Conservation (phyloP, 1,140 invertebrate species). For the Bombus sylvicola region DNA sequence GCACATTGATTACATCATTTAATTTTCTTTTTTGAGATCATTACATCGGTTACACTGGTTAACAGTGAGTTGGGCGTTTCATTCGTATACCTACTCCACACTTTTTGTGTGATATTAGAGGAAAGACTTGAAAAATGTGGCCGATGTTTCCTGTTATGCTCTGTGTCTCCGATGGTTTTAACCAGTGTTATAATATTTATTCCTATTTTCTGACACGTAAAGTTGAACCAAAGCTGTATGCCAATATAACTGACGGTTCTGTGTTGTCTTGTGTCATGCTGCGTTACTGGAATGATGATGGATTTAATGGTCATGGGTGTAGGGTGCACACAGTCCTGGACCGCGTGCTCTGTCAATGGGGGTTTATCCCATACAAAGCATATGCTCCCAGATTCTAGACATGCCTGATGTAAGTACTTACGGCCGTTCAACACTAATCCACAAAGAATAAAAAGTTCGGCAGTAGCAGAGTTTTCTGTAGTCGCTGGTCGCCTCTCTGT, state of each 20-base stretch:
- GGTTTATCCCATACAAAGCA: constrained; percentile 92
- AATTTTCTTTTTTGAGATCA: constrained; percentile 27
- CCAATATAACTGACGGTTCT: constrained; percentile 72
- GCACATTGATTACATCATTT: constrained; percentile 34
- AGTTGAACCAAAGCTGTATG: constrained; percentile 19
- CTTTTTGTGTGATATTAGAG: neutral
- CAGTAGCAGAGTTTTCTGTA: constrained; percentile 51
- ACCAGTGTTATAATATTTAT: constrained; percentile 40
- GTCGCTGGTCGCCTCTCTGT: constrained; percentile 54
- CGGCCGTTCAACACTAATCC: constrained; percentile 16
- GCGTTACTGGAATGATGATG: constrained; percentile 76
- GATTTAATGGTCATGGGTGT: constrained; percentile 76
- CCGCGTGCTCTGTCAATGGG: constrained; percentile 93
- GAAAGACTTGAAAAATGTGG: constrained; percentile 3
- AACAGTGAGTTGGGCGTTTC: constrained; percentile 27
- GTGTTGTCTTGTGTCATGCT: constrained; percentile 81
- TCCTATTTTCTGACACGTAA: constrained; percentile 32
- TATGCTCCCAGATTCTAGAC: constrained; percentile 92
- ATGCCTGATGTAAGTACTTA: constrained; percentile 92
- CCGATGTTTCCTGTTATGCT: constrained; percentile 44
- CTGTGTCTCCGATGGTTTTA: constrained; percentile 45
- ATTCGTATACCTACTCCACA: neutral
- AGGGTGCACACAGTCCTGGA: constrained; percentile 94
- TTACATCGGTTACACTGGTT: constrained; percentile 33
- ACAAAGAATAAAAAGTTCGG: constrained; percentile 14